phyloP scores from a whole-genome alignment of 2,797 vertebrate species.

The Pangasius djambal region DNA sequence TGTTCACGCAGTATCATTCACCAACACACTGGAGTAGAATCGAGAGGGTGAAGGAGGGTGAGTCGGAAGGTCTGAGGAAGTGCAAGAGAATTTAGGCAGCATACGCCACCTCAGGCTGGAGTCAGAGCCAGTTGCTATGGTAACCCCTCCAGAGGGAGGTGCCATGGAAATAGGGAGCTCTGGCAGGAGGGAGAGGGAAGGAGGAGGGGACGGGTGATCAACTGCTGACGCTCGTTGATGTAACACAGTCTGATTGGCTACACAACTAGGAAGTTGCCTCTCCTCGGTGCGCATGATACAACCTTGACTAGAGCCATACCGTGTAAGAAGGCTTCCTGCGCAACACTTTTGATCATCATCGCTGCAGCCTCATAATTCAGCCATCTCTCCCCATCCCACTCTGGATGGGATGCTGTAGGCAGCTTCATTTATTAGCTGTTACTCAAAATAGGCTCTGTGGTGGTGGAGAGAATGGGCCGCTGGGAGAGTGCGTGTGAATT shows the following conservation, averaged over 20 bases:
- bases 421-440: slow-evolving; percentile 31
- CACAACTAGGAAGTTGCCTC: slow-evolving; percentile 68
- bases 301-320: slow-evolving; percentile 67
- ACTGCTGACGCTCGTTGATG: slow-evolving; percentile 68
- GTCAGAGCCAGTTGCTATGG: slow-evolving; percentile 83
- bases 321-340: slow-evolving; percentile 74
- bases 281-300: slow-evolving; percentile 68
- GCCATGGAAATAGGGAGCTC: slow-evolving; percentile 53
- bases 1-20: neutral
- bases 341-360: slow-evolving; percentile 50
- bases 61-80: neutral
- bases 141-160: slow-evolving; percentile 80
- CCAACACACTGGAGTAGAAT: neutral
- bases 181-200: slow-evolving; percentile 65
- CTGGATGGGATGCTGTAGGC: slow-evolving; percentile 17
- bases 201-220: slow-evolving; percentile 41
- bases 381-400: slow-evolving; percentile 40
- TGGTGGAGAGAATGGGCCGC: slow-evolving; percentile 68
- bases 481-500: slow-evolving; percentile 51
- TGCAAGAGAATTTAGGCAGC: slow-evolving; percentile 42
- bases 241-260: slow-evolving; percentile 80
- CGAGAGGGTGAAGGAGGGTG: neutral
- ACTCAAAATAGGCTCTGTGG: slow-evolving; percentile 21
- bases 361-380: slow-evolving; percentile 36
- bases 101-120: slow-evolving; percentile 54